Evolutionary conservation across 2,888 invertebrate species (phyloP).

Genomic region (Xestoiulus laeticollis): DNA sequence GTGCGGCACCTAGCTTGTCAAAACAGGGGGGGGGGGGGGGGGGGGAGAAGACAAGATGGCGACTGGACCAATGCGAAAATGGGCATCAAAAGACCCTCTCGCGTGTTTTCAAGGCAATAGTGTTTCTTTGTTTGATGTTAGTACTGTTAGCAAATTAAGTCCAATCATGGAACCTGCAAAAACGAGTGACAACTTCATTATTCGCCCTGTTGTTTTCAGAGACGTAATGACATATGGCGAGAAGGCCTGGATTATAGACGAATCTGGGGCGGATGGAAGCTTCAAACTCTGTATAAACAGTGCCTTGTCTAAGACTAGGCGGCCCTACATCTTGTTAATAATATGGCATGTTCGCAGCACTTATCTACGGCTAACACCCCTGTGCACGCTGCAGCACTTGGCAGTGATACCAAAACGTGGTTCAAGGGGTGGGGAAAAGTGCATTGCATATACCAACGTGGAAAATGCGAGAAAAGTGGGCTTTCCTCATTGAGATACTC

Average conservation of each 20-base stretch:
- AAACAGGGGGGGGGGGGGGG: background rate
- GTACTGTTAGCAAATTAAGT: constrained; percentile 21
- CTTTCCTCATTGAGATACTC: no score
- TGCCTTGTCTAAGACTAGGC: background rate
- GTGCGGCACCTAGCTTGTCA: background rate
- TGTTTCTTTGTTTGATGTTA: constrained; percentile 28
- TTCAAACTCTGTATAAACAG: constrained; percentile 9
- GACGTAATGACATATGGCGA: constrained; percentile 35
- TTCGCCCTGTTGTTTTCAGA: background rate
- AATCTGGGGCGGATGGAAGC: constrained; percentile 22
- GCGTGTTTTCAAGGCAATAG: background rate
- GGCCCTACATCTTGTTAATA: constrained; percentile 2
- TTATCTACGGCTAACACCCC: background rate
- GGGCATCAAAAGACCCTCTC: background rate
- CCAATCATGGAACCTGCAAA: constrained; percentile 39
- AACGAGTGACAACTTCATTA: constrained; percentile 42
- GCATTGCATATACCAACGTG: no score
- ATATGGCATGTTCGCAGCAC: background rate
- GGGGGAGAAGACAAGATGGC: background rate
- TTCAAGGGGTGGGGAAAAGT: no score
- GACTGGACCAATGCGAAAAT: background rate
- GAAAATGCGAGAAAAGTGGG: no score
- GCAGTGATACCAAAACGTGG: background rate
- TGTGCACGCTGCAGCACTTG: background rate
- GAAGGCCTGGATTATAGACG: background rate